These are phyloP conservation scores for Carcharodon carcharias DNA, from an alignment of 2,797 vertebrate genomes.

Conservation along the genomic window DNA sequence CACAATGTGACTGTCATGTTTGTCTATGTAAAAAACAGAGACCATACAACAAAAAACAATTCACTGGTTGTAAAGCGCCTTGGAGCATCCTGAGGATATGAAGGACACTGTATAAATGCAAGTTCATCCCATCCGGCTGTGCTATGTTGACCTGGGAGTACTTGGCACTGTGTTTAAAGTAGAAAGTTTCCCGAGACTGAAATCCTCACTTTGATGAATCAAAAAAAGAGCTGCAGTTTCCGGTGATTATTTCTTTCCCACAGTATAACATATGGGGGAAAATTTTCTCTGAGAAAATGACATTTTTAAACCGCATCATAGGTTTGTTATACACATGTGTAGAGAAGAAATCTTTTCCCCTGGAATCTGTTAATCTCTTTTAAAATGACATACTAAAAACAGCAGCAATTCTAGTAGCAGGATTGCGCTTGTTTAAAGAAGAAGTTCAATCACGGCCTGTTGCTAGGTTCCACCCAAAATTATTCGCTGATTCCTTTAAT, in stretches of 20 bases:
- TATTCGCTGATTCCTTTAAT: neutral
- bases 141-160: neutral
- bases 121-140: neutral
- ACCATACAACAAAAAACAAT: neutral
- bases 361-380: neutral
- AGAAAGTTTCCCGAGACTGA: neutral
- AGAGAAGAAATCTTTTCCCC: neutral
- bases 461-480: neutral
- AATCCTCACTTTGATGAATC: neutral
- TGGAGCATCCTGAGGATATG: neutral
- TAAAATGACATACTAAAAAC: slow-evolving; percentile 10
- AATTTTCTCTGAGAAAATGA: neutral
- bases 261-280: neutral
- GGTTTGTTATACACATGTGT: neutral
- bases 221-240: neutral
- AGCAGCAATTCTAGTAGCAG: neutral
- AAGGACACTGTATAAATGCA: neutral
- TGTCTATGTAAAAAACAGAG: neutral
- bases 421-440: slow-evolving; percentile 20
- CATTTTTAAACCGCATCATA: neutral
- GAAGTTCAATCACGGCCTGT: neutral
- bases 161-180: neutral
- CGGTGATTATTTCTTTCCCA: neutral
- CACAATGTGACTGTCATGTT: neutral
- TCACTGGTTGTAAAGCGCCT: neutral